These are phyloP conservation scores for Heliocidaris erythrogramma DNA, from an alignment of 35 echinoderm and acorn worm genomes.

Conservation along the genomic window DNA sequence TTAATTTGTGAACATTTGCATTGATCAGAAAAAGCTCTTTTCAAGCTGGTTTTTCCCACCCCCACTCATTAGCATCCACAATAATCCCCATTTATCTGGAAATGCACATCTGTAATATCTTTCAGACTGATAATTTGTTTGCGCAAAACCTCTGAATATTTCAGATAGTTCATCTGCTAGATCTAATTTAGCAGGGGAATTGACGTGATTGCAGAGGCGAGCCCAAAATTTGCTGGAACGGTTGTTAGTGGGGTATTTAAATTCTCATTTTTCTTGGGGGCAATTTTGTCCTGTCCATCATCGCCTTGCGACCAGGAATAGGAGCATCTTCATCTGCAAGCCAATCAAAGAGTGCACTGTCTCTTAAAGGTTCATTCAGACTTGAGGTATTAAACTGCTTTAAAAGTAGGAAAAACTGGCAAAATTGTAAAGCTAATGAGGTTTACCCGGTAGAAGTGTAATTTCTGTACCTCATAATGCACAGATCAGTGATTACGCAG, in stretches of 20 bases:
- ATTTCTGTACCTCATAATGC: not conserved
- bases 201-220: conserved; percentile 15
- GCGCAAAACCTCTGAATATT: conserved; percentile 26
- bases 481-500: not conserved
- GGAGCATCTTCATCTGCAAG: not conserved
- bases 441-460: not conserved
- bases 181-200: conserved; percentile 32
- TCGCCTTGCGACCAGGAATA: not conserved
- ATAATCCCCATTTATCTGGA: not conserved
- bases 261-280: conserved; percentile 23
- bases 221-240: not conserved
- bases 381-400: not conserved
- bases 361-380: not conserved
- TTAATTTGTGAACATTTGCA: not conserved
- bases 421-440: not conserved
- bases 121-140: not conserved
- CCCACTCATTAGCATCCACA: not conserved
- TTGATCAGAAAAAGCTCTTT: not conserved
- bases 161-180: conserved; percentile 33
- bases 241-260: conserved; percentile 27
- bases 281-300: conserved; percentile 33
- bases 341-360: conserved; percentile 31
- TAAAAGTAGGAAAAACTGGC: not conserved
- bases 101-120: conserved; percentile 2
- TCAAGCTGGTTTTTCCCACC: not conserved